Base-by-base conservation (phyloP, 1,140 invertebrate species). In the Ostrea denselamellosa region DNA sequence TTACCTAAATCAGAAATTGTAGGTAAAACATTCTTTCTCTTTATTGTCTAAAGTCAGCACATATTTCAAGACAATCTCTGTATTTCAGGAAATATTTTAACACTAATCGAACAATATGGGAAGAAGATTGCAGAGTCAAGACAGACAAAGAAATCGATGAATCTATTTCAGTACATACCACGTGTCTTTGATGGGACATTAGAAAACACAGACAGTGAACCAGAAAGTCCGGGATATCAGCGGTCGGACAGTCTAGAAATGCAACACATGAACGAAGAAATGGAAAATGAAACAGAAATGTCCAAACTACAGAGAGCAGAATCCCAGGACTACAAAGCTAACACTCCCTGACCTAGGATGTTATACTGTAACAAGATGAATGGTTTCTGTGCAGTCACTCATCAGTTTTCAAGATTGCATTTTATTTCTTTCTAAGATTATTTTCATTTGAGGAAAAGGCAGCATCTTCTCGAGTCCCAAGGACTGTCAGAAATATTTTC, bases 281-380 rank as follows among this genome's bases (percentile, higher is more conserved):
- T 10, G 7, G 0, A 22, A 8, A 85, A 62, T 58, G 8, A n/a
- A 0, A 1, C 58, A n/a, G 85, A n/a, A 44, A 82, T 62, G 10
- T n/a, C 44, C 9, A 86, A 83, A 81, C 0, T 89, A 1, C 52
- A 88, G n/a, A 87, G 85, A 86, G 83, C 89, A n/a, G 81, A 77
- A 17, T 90, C 90, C 8, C 52, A 86, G 44, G 90, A 92, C 83
- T 91, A 92, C 58, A 92, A 91, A 77, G 90, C 91, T 14, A 83
- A 88, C 52, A 91, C 91, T 71, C 91, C 91, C 8, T 91, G 82
- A 90, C 22, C 0, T 28, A 25, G 68, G 28, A 17, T 0, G 22
- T 25, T 34, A 17, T 14, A 9, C 25, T 28, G 14, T 77, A 19
- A 62, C 56, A 62, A 34, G 10, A 25, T 77, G 10, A 25, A 77